Evolutionary conservation across 2,888 invertebrate species (phyloP).

Genomic region (Scaptomyza polygonia): DNA sequence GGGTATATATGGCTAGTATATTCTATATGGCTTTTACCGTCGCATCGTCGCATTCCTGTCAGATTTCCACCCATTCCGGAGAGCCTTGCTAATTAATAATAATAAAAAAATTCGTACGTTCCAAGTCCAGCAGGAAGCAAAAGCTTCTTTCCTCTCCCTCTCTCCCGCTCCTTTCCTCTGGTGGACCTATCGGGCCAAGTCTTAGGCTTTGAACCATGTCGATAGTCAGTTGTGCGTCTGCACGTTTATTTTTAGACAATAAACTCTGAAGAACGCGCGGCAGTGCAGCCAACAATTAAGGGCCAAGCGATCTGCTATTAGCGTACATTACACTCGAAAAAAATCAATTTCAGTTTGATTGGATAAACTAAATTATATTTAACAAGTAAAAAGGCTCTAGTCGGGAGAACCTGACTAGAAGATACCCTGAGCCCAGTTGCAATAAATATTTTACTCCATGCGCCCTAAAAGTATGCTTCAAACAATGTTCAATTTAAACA

Average conservation of each 20-base stretch:
- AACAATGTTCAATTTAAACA: too few species aligned
- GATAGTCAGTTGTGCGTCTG: slow-evolving; percentile 16
- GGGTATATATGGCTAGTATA: slow-evolving; percentile 10
- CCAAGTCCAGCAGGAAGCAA: slow-evolving; percentile 50
- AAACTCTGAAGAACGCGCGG: slow-evolving; percentile 60
- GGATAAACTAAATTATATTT: too few species aligned
- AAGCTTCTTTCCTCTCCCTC: not conserved
- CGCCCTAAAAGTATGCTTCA: too few species aligned
- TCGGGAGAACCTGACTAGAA: too few species aligned
- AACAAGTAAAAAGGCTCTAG: too few species aligned
- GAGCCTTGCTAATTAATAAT: slow-evolving; percentile 73
- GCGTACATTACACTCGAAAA: not conserved
- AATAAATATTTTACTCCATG: too few species aligned
- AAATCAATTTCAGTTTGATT: too few species aligned
- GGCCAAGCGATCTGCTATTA: not conserved
- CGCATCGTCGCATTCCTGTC: slow-evolving; percentile 60
- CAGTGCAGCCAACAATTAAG: slow-evolving; percentile 34
- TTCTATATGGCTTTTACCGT: slow-evolving; percentile 34
- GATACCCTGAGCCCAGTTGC: too few species aligned
- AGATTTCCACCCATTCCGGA: slow-evolving; percentile 51
- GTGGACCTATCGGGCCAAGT: slow-evolving; percentile 15
- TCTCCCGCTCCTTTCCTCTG: not conserved
- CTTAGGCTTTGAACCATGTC: slow-evolving; percentile 38
- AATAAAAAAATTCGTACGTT: slow-evolving; percentile 57
- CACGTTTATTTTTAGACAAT: slow-evolving; percentile 74